phyloP scores from a whole-genome alignment of 2,888 invertebrate genomes.

The Hipparchia sbordonii region DNA sequence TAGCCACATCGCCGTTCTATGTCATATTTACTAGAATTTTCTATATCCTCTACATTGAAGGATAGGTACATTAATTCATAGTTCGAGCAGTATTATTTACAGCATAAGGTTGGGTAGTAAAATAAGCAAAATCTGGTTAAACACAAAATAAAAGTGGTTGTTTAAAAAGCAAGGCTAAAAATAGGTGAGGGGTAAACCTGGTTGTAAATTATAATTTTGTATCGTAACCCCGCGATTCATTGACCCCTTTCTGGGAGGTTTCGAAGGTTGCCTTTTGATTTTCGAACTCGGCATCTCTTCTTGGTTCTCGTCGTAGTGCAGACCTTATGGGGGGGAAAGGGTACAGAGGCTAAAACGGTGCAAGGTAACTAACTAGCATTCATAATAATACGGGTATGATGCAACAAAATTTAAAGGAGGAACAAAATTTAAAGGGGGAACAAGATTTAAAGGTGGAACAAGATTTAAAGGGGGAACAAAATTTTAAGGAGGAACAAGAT shows the following conservation, averaged over 20 bases:
- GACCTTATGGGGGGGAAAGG: conserved; percentile 77
- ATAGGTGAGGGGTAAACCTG: conserved; percentile 56
- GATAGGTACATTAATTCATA: too few relatives aligned
- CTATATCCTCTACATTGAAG: too few relatives aligned
- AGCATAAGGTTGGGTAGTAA: not conserved
- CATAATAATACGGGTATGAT: not conserved
- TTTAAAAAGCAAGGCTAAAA: conserved; percentile 9
- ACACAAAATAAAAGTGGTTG: not conserved
- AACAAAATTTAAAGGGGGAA: not conserved
- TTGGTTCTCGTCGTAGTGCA: conserved; percentile 92
- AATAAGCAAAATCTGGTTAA: not conserved
- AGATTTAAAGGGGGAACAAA: not conserved
- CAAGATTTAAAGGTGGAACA: not conserved
- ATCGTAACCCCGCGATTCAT: conserved; percentile 81
- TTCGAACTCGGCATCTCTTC: conserved; percentile 68
- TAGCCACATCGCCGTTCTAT: too few relatives aligned
- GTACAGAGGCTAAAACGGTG: conserved; percentile 22
- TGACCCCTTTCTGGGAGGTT: conserved; percentile 90
- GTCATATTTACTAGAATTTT: too few relatives aligned
- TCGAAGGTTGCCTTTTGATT: conserved; percentile 83
- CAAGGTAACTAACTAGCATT: conserved; percentile 9
- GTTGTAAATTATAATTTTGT: conserved; percentile 69
- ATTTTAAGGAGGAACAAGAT: not conserved
- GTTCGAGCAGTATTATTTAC: too few relatives aligned
- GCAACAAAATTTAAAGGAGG: conserved; percentile 1